These are phyloP conservation scores for Vidua macroura DNA, from an alignment of 2,113 vertebrate species.

Conservation along the genomic window DNA sequence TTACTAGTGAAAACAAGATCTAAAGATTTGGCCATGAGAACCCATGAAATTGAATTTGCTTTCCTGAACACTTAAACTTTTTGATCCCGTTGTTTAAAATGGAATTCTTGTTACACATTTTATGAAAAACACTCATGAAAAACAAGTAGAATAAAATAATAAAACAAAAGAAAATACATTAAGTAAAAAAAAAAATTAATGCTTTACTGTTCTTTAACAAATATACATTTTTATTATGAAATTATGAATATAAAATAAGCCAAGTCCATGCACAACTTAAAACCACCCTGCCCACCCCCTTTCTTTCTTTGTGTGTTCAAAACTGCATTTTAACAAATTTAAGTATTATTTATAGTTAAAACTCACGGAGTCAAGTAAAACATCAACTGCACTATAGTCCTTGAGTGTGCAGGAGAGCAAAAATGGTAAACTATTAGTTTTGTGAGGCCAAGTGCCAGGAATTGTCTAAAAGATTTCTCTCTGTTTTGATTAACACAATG, in stretches of 20 bases:
- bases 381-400: not conserved
- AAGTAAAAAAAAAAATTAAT: not conserved
- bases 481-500: not conserved
- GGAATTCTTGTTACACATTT: not conserved
- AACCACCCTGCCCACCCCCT: not conserved
- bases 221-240: slow-evolving; percentile 44
- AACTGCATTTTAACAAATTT: not conserved
- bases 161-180: not conserved
- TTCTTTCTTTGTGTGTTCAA: not conserved
- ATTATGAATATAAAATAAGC: slow-evolving; percentile 16
- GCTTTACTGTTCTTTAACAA: not conserved
- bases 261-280: not conserved
- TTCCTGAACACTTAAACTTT: not conserved
- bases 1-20: not conserved
- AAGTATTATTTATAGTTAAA: not conserved
- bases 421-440: not conserved
- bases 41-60: not conserved
- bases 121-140: not conserved
- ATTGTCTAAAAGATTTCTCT: not conserved
- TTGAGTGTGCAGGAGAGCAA: not conserved
- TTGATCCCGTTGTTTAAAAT: not conserved
- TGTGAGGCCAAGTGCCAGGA: not conserved
- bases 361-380: not conserved
- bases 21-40: not conserved
- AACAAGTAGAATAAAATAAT: not conserved